Evolutionary conservation across 2,113 vertebrate genomes (phyloP).

Genomic region (Montifringilla adamsi): DNA sequence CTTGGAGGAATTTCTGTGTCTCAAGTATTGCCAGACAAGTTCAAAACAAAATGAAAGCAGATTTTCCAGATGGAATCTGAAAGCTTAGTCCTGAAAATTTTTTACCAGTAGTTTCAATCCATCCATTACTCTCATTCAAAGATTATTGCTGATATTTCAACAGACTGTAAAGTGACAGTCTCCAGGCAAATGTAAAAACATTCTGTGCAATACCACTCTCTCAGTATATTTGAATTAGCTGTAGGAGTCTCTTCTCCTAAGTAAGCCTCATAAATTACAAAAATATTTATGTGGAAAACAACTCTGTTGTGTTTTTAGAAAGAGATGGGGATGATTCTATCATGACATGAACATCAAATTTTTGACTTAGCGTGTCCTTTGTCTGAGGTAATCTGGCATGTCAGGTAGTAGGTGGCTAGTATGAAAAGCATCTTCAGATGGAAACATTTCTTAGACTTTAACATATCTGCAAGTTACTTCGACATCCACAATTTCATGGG

Average conservation of each 20-base stretch:
- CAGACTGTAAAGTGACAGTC: not conserved
- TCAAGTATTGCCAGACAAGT: not conserved
- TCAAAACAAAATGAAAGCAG: not conserved
- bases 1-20: not conserved
- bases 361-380: not conserved
- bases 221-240: not conserved
- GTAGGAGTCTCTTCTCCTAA: not conserved
- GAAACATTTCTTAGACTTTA: not conserved
- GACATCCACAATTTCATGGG: not conserved
- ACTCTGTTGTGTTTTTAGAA: not conserved
- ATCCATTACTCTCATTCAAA: not conserved
- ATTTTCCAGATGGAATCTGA: not conserved
- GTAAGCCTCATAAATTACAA: not conserved
- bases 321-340: not conserved
- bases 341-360: not conserved
- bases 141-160: not conserved
- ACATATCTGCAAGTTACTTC: not conserved
- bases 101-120: not conserved
- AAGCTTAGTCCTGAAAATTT: not conserved
- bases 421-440: not conserved
- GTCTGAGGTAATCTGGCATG: not conserved
- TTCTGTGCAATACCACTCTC: not conserved
- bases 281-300: not conserved
- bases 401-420: not conserved
- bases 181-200: not conserved